A percentile compares a stretch with the other conserved stretches of the same genome.
phyloP scores from a whole-genome alignment of 2,797 vertebrate species.

The Sebastes matsubarae region DNA sequence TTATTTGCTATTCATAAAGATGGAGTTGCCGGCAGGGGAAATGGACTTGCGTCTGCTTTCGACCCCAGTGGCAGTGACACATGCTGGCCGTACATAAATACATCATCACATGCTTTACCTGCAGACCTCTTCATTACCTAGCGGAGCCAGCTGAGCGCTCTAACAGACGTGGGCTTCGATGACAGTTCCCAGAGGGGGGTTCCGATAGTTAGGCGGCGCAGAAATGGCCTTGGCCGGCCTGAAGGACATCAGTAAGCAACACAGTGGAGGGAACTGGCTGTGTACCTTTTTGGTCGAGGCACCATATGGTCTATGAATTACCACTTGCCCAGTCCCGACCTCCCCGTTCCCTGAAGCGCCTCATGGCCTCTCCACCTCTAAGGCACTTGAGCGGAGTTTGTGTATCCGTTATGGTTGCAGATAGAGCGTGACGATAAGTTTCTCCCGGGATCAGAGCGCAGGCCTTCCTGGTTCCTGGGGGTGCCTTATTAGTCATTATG shows the following conservation, averaged over 20 bases:
- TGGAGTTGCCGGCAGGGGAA: conserved; percentile 58
- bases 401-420: conserved; percentile 67
- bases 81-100: conserved; percentile 70
- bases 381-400: conserved; percentile 60
- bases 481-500: conserved; percentile 60
- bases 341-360: conserved; percentile 50
- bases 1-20: conserved; percentile 77
- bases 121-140: conserved; percentile 62
- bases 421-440: conserved; percentile 66
- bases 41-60: conserved; percentile 44
- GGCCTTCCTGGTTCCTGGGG: conserved; percentile 50
- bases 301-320: conserved; percentile 80
- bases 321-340: conserved; percentile 49
- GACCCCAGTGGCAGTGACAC: conserved; percentile 57
- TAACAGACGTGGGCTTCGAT: conserved; percentile 71
- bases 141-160: conserved; percentile 58
- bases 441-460: conserved; percentile 32
- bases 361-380: conserved; percentile 61
- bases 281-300: conserved; percentile 53
- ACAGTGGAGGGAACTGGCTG: conserved; percentile 31
- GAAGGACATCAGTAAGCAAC: conserved; percentile 58
- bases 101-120: conserved; percentile 74
- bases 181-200: conserved; percentile 68
- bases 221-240: conserved; percentile 69
- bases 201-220: conserved; percentile 61